Percentiles rank a stretch among this genome's conserved stretches.
These are phyloP conservation scores for Andrena trimmerana DNA, from an alignment of 2,888 invertebrate species.

Conservation along the genomic window DNA sequence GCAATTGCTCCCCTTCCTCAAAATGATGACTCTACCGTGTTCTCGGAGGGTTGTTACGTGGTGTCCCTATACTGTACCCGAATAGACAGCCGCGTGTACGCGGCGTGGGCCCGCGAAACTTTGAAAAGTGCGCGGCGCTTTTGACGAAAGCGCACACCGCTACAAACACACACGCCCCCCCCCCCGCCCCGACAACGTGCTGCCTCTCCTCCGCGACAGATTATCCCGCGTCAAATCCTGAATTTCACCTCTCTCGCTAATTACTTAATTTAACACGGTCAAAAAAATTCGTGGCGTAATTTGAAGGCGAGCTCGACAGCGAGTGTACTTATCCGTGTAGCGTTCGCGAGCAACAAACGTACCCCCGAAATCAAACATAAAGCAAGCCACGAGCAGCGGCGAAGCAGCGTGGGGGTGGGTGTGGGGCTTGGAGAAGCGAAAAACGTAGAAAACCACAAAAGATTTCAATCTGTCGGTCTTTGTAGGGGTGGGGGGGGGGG, in stretches of 20 bases:
- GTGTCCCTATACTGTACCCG: background rate
- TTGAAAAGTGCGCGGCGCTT: slow-evolving; percentile 36
- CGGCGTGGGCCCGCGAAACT: slow-evolving; percentile 46
- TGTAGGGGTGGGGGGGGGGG: background rate
- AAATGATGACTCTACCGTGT: background rate
- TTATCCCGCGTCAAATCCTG: background rate
- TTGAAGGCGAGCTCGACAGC: background rate
- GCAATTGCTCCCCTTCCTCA: too few relatives aligned
- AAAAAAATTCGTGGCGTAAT: background rate
- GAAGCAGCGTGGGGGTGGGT: background rate
- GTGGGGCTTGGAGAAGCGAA: background rate
- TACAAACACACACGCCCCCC: background rate
- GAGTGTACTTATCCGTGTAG: slow-evolving; percentile 2
- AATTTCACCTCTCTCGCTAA: background rate
- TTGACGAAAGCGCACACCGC: background rate
- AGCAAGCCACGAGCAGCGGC: background rate
- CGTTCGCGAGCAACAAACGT: slow-evolving; percentile 2
- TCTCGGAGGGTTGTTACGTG: background rate
- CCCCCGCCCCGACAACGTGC: background rate
- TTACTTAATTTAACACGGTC: slow-evolving; percentile 17
- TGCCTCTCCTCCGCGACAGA: background rate
- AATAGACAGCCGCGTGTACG: background rate
- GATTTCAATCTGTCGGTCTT: slow-evolving; percentile 47
- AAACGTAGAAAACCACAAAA: slow-evolving; percentile 41
- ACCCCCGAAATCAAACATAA: slow-evolving; percentile 11